These are phyloP conservation scores for Hemithea aestivaria DNA, from an alignment of 2,888 invertebrate species.

Conservation along the genomic window DNA sequence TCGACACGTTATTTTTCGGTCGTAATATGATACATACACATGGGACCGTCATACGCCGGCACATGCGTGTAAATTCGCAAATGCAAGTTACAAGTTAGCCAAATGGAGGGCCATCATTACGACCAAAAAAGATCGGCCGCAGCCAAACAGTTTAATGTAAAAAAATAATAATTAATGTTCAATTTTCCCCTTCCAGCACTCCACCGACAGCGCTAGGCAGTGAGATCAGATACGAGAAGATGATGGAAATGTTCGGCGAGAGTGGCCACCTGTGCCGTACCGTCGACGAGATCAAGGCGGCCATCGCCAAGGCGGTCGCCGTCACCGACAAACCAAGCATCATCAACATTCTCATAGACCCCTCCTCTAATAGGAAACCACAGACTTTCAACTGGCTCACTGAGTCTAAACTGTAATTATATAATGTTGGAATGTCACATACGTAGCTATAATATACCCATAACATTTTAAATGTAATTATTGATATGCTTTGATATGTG, in stretches of 20 bases:
- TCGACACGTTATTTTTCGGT: too few relatives aligned
- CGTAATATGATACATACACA: too few relatives aligned
- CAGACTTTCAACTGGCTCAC: constrained; percentile 96
- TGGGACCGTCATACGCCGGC: too few relatives aligned
- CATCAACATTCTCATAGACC: constrained; percentile 94
- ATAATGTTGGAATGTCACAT: constrained; percentile 1
- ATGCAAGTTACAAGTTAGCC: too few relatives aligned
- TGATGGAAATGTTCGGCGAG: constrained; percentile 92
- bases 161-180: too few relatives aligned
- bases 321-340: constrained; percentile 88
- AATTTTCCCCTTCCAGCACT: constrained; percentile 74
- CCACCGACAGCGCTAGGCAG: constrained; percentile 90
- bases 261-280: constrained; percentile 89
- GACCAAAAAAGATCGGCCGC: too few relatives aligned
- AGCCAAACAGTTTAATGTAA: too few relatives aligned
- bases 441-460: too few relatives aligned
- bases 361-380: constrained; percentile 92
- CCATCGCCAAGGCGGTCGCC: constrained; percentile 83
- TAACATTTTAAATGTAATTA: too few relatives aligned
- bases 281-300: constrained; percentile 85
- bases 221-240: constrained; percentile 91
- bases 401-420: constrained; percentile 89
- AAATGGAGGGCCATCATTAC: too few relatives aligned
- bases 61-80: too few relatives aligned
- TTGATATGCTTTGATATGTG: too few relatives aligned